Percentiles rank a stretch among this genome's conserved stretches.
phyloP scores from a whole-genome alignment of 1,140 invertebrate species.

The Dendroctonus valens region DNA sequence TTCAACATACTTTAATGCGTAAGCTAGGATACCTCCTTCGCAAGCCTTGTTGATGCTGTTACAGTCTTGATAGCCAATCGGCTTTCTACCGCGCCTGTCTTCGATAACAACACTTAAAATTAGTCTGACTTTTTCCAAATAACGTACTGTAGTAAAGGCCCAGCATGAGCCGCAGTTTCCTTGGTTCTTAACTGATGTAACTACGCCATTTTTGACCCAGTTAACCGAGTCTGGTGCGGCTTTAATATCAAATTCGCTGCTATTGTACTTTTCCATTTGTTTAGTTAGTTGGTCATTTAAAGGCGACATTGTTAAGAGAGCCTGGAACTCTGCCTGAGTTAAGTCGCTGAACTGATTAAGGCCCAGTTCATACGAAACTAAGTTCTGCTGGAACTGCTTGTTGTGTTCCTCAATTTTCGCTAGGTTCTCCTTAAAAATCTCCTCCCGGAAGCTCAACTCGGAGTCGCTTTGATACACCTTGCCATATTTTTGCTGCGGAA shows the following conservation, averaged over 20 bases:
- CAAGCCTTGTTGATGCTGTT: slow-evolving; percentile 73
- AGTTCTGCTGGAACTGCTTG: slow-evolving; percentile 19
- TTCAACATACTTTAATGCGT: slow-evolving; percentile 62
- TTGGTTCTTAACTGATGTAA: slow-evolving; percentile 42
- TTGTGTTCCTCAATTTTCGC: slow-evolving; percentile 33
- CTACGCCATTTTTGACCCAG: slow-evolving; percentile 41
- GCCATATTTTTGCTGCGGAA: background rate
- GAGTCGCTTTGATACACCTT: background rate
- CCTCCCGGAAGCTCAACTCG: background rate
- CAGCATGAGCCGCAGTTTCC: slow-evolving; percentile 53
- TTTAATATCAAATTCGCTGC: too few species aligned
- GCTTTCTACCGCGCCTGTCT: slow-evolving; percentile 92
- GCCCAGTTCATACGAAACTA: slow-evolving; percentile 24
- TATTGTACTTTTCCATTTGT: too few species aligned
- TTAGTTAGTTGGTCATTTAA: too few species aligned
- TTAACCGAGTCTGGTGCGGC: slow-evolving; percentile 33
- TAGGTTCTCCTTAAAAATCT: slow-evolving; percentile 27
- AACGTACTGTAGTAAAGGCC: slow-evolving; percentile 55
- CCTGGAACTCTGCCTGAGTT: too few species aligned
- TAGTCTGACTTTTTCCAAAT: background rate
- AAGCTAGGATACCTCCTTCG: slow-evolving; percentile 64
- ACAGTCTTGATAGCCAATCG: slow-evolving; percentile 94
- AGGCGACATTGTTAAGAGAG: too few species aligned
- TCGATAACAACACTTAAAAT: slow-evolving; percentile 28
- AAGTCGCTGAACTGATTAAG: slow-evolving; percentile 30